Evolutionary conservation across 2,888 invertebrate species (phyloP).

Genomic region (Tenthredo notha): DNA sequence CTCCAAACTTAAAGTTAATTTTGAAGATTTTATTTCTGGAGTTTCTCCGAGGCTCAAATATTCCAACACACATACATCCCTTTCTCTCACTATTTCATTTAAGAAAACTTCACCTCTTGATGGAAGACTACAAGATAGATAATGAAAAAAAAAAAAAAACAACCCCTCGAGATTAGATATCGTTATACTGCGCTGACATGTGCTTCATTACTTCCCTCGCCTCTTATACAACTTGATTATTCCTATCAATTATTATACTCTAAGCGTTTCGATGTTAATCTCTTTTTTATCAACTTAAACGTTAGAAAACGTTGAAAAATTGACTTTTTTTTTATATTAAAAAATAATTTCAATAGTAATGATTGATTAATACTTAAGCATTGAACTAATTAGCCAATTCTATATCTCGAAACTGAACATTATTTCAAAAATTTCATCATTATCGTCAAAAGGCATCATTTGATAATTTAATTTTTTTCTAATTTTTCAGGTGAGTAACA

Average conservation of each 20-base stretch:
- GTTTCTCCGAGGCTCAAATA: neutral
- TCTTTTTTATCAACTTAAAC: neutral
- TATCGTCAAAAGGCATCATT: neutral
- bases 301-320: neutral
- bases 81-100: neutral
- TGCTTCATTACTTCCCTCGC: constrained; percentile 18
- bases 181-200: constrained; percentile 12
- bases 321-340: neutral
- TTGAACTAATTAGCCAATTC: neutral
- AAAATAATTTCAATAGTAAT: neutral
- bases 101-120: neutral
- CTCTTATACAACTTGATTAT: neutral
- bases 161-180: constrained; percentile 38
- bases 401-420: neutral
- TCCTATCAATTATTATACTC: neutral
- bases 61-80: neutral
- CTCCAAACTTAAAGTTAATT: constrained; percentile 14
- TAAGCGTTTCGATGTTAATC: neutral
- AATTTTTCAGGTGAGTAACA: constrained; percentile 34
- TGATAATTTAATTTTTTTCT: constrained; percentile 9
- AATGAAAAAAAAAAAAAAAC: constrained; percentile 18
- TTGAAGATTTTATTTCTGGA: constrained; percentile 26
- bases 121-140: neutral
- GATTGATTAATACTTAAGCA: too few species aligned
- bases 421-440: neutral